Base-by-base conservation (phyloP, 2,113 vertebrate species). In the Gymnorhina tibicen region DNA sequence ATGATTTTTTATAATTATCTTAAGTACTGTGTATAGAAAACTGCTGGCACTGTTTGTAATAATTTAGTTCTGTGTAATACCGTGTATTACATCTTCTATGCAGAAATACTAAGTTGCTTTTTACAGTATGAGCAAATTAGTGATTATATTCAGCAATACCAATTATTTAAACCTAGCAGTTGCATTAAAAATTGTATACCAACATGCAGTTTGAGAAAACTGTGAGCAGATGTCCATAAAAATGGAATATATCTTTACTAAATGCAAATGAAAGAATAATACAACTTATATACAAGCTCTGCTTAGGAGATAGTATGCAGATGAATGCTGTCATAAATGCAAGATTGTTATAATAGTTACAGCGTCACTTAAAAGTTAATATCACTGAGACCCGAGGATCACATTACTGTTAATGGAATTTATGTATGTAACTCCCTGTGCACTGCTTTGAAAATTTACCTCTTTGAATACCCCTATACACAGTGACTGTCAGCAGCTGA, bases 1-100 rank as follows among this genome's bases (percentile, higher is more conserved):
- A 98, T 97, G 94, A 96, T 98, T 98, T 98, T 98, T 98, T 97
- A 97, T 98, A 97, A 98, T 98, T 98, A 98, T 97, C 97, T 93
- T 97, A 98, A 98, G 89, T 97, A 96, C 98, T 97, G 96, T 98
- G 95, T 98, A 95, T 97, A 96, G 97, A 98, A 98, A 97, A 97
- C 95, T 97, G 95, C 96, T 97, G 97, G 97, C 96, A 97, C 89
- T 96, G 69, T 98, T 97, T 97, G 92, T 97, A 98, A 97, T 97
- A 97, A 97, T 98, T 98, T 97, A 95, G 79, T 95, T 98, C 90
- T 95, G 80, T 93, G 88, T 90, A 98, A 96, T 97, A 97, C 91
- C 92, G 55, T 96, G 82, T 95, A 96, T 97, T 98, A 96, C 90
- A 98, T 97, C 94, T 98, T 96, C 91, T 97, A 64, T 94, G 85